These are phyloP conservation scores for Peromyscus melanophrys DNA, from an alignment of 2,797 vertebrate genomes.

Conservation along the genomic window DNA sequence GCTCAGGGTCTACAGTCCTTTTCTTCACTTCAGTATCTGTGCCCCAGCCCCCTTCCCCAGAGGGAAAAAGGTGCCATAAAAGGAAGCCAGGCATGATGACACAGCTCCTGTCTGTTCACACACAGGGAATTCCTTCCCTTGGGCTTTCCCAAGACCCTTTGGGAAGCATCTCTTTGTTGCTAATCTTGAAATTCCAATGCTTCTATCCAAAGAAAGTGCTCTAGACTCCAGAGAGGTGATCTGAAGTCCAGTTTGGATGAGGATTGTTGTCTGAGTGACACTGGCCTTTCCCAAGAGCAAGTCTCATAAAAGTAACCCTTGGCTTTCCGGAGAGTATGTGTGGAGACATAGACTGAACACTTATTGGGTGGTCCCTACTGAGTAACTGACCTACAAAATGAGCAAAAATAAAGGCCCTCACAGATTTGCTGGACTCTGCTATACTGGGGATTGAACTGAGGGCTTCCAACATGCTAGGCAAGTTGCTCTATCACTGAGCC, in stretches of 20 bases:
- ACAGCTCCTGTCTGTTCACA: not conserved
- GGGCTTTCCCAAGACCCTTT: not conserved
- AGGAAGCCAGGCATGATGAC: slow-evolving; percentile 61
- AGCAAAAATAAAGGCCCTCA: not conserved
- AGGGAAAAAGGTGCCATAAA: slow-evolving; percentile 69
- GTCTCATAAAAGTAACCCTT: not conserved
- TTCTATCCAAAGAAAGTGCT: not conserved
- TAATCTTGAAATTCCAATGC: slow-evolving; percentile 20
- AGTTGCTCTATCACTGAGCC: not conserved
- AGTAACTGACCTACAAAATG: not conserved
- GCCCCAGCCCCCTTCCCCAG: slow-evolving; percentile 4
- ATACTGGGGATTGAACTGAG: not conserved
- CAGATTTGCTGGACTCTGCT: not conserved
- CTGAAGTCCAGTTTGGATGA: not conserved
- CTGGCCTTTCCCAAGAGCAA: not conserved
- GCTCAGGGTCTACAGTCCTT: slow-evolving; percentile 82
- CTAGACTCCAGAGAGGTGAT: not conserved
- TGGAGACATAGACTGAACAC: not conserved
- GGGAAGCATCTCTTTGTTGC: slow-evolving; percentile 6
- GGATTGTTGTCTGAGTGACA: not conserved
- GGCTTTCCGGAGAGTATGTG: not conserved
- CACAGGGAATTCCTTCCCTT: not conserved
- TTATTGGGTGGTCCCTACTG: not conserved
- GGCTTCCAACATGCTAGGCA: not conserved
- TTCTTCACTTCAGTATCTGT: slow-evolving; percentile 70